phyloP scores from a whole-genome alignment of 2,113 vertebrate genomes.

The Tragelaphus buxtoni region DNA sequence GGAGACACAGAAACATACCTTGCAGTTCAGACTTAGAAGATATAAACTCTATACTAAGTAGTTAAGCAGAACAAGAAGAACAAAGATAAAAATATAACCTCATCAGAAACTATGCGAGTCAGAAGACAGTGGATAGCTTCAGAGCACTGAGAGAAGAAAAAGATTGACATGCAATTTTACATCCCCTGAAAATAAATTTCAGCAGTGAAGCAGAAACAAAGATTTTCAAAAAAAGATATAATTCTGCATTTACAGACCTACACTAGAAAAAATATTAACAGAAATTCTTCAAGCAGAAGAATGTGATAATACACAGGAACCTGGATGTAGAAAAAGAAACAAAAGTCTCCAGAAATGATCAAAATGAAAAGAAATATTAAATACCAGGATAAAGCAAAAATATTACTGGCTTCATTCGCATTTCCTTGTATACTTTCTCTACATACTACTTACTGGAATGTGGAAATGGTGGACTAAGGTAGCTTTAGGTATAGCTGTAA shows the following conservation, averaged over 20 bases:
- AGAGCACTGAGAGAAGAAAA: not conserved
- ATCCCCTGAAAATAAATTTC: not conserved
- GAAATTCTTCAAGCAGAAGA: not conserved
- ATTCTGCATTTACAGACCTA: not conserved
- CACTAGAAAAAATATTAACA: not conserved
- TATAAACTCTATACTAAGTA: not conserved
- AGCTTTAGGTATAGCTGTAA: not conserved
- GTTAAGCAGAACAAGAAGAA: not conserved
- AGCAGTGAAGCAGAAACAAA: not conserved
- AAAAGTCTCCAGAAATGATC: not conserved
- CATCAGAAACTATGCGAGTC: not conserved
- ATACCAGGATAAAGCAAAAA: not conserved
- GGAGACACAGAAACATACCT: not conserved
- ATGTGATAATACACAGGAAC: not conserved
- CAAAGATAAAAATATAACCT: not conserved
- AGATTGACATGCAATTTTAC: not conserved
- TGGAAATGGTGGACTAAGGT: not conserved
- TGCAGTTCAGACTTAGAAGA: not conserved
- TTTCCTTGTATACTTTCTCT: not conserved
- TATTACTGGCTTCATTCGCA: not conserved
- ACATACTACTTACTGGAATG: not conserved
- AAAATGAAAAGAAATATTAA: not conserved
- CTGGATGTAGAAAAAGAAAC: not conserved
- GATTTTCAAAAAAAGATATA: not conserved
- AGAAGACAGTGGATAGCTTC: not conserved